Evolutionary conservation across 2,113 vertebrate species (phyloP), one percentile per base, ranked within the genome.

Genomic region (Steatornis caripensis): DNA sequence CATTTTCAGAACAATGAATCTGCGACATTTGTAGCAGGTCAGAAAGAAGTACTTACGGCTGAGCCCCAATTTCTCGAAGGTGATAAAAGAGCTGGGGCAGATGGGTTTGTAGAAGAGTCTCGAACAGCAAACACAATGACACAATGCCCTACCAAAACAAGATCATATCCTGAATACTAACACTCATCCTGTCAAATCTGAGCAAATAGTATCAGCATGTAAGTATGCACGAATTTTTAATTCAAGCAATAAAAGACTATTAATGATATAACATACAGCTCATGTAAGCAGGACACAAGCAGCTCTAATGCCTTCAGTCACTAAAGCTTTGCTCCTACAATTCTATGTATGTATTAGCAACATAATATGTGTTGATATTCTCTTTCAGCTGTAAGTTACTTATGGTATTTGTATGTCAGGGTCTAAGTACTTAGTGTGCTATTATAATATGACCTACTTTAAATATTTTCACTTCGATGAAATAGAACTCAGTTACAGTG

Each of bases 31-130:
- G n/a, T 49, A 48, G 24, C 19, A 90, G 60, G n/a, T 32, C n/a
- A 69, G 51, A 87, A 70, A 26, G 70, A 97, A 92, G 49, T 89
- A 99, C 99, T 99, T 97, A 99, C 99, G 99, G 99, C 96, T 99
- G 99, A n/a, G 99, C 99, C 49, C 98, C 99, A 15, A 99, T 99
- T 98, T 99, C 99, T 84, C 99, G 97, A 15, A 99, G 99, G 95
- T 99, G 99, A 96, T 99, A 99, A 87, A 99, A 99, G 75, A 99
- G 99, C 95, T 99, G 99, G 26, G 99, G 99, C 71, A 99, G 99
- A 83, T 99, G 98, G 3, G 98, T 98, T 97, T 99, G 99, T 54
- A 99, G 98, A 87, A 99, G 99, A 57, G 98, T 99, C 98, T 99
- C 99, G 95, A 99, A 99, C 95, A 99, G 99, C 96, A 99, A 98